Evolutionary conservation across 2,113 vertebrate genomes (phyloP).

Genomic region (Chitala chitala): DNA sequence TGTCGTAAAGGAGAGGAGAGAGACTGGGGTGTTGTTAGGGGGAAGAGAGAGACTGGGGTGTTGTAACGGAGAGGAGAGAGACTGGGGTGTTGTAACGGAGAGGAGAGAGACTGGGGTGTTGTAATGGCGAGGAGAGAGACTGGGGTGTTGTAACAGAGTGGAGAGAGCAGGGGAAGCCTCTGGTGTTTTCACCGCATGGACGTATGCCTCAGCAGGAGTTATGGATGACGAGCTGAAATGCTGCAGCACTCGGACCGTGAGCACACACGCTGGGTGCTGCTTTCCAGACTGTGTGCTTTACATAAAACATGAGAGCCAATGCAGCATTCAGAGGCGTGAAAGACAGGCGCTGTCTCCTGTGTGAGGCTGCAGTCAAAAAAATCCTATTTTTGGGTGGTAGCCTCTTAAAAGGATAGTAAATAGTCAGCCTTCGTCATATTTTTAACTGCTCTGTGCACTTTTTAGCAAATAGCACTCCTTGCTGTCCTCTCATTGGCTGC

Average conservation of each 20-base stretch:
- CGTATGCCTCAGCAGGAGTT: neutral
- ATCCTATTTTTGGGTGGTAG: neutral
- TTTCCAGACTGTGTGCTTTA: neutral
- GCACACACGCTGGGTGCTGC: neutral
- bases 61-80: too few relatives aligned
- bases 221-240: neutral
- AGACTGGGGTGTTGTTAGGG: too few relatives aligned
- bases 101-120: too few relatives aligned
- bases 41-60: too few relatives aligned
- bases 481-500: conserved; percentile 45
- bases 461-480: conserved; percentile 30
- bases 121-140: neutral
- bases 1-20: too few relatives aligned
- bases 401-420: neutral
- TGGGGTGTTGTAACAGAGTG: neutral
- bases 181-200: neutral
- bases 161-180: neutral
- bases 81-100: too few relatives aligned
- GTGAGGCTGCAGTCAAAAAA: neutral
- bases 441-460: conserved; percentile 33
- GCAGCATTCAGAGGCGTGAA: conserved; percentile 8
- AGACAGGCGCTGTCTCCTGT: neutral
- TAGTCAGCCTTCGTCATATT: conserved; percentile 16
- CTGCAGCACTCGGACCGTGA: neutral
- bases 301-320: conserved; percentile 20